Conservation (phyloP, 2,797 vertebrate genomes). For the Pseudomugil tenellus region DNA sequence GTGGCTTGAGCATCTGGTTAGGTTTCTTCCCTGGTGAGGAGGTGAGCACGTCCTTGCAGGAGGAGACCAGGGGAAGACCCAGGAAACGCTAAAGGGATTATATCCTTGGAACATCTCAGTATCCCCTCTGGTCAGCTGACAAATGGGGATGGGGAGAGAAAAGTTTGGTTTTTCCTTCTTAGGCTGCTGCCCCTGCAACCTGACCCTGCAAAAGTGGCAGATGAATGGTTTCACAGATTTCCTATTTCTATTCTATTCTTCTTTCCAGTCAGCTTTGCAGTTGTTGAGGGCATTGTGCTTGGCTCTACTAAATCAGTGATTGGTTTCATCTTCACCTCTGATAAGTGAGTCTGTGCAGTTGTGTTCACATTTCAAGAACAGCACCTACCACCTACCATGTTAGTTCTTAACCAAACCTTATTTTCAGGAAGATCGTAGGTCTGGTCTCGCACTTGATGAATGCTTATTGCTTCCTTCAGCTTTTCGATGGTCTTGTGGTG, state of each 20-base stretch:
- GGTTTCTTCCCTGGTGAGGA: too few species aligned
- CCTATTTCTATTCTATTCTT: not conserved
- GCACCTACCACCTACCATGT: not conserved
- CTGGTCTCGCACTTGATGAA: conserved; percentile 86
- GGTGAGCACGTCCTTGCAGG: too few species aligned
- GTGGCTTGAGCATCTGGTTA: too few species aligned
- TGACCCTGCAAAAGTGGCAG: too few species aligned
- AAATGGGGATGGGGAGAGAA: too few species aligned
- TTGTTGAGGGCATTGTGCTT: conserved; percentile 77
- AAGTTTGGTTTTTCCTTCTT: too few species aligned
- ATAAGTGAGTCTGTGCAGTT: conserved; percentile 81
- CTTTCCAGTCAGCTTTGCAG: conserved; percentile 66
- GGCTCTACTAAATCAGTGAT: conserved; percentile 77
- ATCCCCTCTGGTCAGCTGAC: too few species aligned
- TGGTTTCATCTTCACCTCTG: conserved; percentile 87
- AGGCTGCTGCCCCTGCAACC: too few species aligned
- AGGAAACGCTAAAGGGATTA: too few species aligned
- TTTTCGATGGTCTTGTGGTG: conserved; percentile 88
- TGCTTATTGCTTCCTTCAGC: conserved; percentile 84
- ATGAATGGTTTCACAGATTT: too few species aligned
- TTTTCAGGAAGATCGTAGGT: conserved; percentile 83
- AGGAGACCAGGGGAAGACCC: too few species aligned
- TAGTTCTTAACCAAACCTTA: not conserved
- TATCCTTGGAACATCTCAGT: too few species aligned
- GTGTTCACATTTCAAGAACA: not conserved